Percentiles rank a stretch among this genome's conserved stretches.
Conservation (phyloP, 2,888 invertebrate species). For the Lepidocyrtoides sp. region DNA sequence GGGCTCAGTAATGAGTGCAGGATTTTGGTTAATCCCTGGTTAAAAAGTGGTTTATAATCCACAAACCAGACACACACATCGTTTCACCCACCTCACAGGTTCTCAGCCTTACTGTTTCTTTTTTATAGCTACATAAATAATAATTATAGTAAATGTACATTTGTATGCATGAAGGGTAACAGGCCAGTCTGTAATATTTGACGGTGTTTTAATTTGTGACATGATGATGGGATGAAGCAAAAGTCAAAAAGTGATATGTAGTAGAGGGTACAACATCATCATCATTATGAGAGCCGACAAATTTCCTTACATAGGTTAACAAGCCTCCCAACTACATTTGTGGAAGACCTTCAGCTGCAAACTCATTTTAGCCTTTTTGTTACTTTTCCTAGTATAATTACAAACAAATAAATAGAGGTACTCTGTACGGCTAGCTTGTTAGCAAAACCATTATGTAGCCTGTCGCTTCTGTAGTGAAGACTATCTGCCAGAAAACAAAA, state of each 20-base stretch:
- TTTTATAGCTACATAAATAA: no score
- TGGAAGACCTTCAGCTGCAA: neutral
- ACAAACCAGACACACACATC: conserved; percentile 40
- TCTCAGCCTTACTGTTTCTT: neutral
- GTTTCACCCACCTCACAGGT: conserved; percentile 1
- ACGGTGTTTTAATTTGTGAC: conserved; percentile 50
- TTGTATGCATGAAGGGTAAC: conserved; percentile 1
- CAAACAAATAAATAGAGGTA: conserved; percentile 1
- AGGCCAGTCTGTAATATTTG: neutral
- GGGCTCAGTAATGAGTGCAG: neutral
- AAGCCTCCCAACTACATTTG: neutral
- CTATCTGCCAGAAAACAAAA: conserved; percentile 19
- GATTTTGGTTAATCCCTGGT: conserved; percentile 19
- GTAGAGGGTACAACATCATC: neutral
- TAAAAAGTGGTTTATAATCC: conserved; percentile 45
- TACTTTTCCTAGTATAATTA: neutral
- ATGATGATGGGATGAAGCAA: conserved; percentile 48
- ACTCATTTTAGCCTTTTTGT: neutral
- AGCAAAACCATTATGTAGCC: neutral
- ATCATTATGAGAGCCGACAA: conserved; percentile 18
- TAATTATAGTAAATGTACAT: neutral
- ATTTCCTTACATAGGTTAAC: conserved; percentile 3
- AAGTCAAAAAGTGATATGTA: conserved; percentile 47
- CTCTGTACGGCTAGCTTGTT: neutral
- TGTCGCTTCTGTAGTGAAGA: neutral